These are phyloP conservation scores for Ametastegia equiseti DNA, from an alignment of 2,888 invertebrate genomes.

Conservation along the genomic window DNA sequence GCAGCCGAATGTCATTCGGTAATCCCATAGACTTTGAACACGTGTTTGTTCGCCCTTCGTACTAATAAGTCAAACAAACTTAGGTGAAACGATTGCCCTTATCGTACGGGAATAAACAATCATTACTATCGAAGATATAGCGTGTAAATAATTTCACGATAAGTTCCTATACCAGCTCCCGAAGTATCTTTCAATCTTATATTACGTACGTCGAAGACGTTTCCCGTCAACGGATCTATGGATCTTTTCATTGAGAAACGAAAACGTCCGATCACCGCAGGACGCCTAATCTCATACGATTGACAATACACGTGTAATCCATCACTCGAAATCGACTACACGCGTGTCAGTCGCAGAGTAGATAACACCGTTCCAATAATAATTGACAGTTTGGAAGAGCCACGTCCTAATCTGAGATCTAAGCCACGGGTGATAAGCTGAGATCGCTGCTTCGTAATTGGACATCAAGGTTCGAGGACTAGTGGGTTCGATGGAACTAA, in stretches of 20 bases:
- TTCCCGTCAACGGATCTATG: too few species aligned
- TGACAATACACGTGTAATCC: not conserved
- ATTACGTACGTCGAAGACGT: too few species aligned
- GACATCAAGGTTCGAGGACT: too few species aligned
- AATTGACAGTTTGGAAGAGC: not conserved
- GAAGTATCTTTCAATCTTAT: not conserved
- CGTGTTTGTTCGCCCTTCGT: not conserved
- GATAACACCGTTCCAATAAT: not conserved
- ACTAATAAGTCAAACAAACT: not conserved
- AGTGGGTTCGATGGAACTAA: too few species aligned
- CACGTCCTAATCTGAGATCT: too few species aligned
- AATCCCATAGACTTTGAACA: not conserved
- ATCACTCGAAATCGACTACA: not conserved
- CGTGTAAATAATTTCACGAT: not conserved
- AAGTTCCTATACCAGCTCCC: not conserved
- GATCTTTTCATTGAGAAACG: too few species aligned
- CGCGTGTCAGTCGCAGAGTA: not conserved
- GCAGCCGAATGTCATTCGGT: too few species aligned
- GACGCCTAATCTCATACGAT: not conserved
- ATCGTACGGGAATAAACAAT: not conserved
- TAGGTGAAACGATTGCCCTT: not conserved
- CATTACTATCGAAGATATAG: conserved; percentile 11
- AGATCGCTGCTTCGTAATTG: too few species aligned
- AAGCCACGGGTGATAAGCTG: too few species aligned
- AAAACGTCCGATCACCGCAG: too few species aligned